A percentile compares a stretch with the other conserved stretches of the same genome.
phyloP scores from a whole-genome alignment of 2,888 invertebrate genomes.

The Elgonia sp. region DNA sequence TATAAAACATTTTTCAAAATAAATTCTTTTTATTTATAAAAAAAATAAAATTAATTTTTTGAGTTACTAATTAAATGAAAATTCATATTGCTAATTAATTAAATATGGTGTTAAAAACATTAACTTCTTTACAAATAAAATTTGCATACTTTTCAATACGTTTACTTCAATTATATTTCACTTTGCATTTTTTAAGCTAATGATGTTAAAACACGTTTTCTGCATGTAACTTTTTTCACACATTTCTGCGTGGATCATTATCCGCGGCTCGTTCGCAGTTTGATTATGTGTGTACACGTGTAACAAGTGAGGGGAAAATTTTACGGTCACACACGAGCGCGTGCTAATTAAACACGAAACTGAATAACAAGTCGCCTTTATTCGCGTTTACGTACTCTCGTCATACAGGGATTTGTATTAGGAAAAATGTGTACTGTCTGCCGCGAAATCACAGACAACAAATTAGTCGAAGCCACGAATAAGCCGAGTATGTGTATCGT shows the following conservation, averaged over 20 bases:
- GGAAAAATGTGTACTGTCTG: slow-evolving; percentile 51
- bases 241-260: slow-evolving; percentile 63
- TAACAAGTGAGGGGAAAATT: slow-evolving; percentile 59
- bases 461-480: slow-evolving; percentile 38
- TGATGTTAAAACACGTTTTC: slow-evolving; percentile 36
- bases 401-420: slow-evolving; percentile 47
- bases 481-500: slow-evolving; percentile 1
- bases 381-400: slow-evolving; percentile 18
- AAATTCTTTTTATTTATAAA: too few species aligned
- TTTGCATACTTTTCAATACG: too few species aligned
- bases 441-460: slow-evolving; percentile 33
- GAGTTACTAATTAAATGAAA: too few species aligned
- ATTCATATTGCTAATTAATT: too few species aligned
- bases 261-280: slow-evolving; percentile 55
- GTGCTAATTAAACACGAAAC: slow-evolving; percentile 77
- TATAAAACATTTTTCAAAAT: too few species aligned
- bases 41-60: too few species aligned
- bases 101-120: too few species aligned
- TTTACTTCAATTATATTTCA: not conserved
- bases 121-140: too few species aligned
- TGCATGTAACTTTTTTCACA: slow-evolving; percentile 66
- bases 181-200: slow-evolving; percentile 32
- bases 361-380: slow-evolving; percentile 76
- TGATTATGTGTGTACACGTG: slow-evolving; percentile 65
- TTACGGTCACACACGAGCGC: slow-evolving; percentile 61